Evolutionary conservation across 2,797 vertebrate species (phyloP).

Genomic region (Diceros bicornis): DNA sequence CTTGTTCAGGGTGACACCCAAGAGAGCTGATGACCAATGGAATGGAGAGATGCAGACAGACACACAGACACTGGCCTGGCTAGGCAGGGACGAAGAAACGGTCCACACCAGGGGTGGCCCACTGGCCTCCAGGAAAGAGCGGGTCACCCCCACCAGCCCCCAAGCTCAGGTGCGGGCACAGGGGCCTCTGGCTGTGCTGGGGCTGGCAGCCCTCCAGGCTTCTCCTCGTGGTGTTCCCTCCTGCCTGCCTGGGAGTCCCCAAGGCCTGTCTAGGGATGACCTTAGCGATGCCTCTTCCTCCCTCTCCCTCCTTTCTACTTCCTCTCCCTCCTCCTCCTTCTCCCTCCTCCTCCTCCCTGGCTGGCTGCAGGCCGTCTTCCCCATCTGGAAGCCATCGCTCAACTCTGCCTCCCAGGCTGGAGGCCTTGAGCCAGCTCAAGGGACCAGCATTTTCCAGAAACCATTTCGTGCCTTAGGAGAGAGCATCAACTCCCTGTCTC

Average conservation of each 20-base stretch:
- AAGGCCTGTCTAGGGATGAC: neutral
- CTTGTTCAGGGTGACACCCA: neutral
- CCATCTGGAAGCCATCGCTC: slow-evolving; percentile 80
- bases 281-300: neutral
- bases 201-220: rapidly evolving
- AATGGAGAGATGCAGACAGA: neutral
- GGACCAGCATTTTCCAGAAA: slow-evolving; percentile 68
- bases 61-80: neutral
- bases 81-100: rapidly evolving
- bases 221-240: rapidly evolving
- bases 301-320: neutral
- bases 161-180: neutral
- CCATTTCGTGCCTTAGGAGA: neutral
- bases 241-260: neutral
- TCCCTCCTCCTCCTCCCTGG: too few species aligned
- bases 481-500: neutral
- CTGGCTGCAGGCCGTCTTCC: neutral
- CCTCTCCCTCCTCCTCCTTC: rapidly evolving
- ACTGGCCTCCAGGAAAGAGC: rapidly evolving
- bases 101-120: neutral
- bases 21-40: rapidly evolving
- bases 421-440: slow-evolving; percentile 54
- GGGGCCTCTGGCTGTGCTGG: neutral
- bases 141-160: neutral
- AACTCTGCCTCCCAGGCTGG: slow-evolving; percentile 20